Evolutionary conservation across 2,888 invertebrate genomes (phyloP), one percentile per base, ranked within the genome.

Genomic region (Tortrix viridana): DNA sequence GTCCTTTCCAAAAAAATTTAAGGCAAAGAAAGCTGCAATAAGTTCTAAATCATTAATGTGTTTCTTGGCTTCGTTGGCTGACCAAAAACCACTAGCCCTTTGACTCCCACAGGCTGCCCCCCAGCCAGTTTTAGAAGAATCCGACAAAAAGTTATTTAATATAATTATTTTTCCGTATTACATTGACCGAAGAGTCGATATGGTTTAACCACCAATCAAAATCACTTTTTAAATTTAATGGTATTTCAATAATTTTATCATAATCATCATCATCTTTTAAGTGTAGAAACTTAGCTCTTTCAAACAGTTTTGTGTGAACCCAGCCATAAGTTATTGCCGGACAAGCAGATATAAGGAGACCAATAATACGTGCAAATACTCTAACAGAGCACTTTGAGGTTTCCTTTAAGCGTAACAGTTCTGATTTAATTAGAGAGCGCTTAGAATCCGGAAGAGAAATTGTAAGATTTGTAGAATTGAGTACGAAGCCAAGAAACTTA

Each of bases 251-350:
- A 16, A 5, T 14, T 46, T 53, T 53, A 23, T 52, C 53, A 23
- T 60, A 52, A 53, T 53, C 22, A 20, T 60, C 23, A 38, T 22
- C 18, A 38, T 37, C 32, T 32, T 47, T 52, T 38, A 53, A 23
- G 22, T 52, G 44, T 47, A 52, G 18, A 37, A 26, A 60, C 32
- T 60, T 60, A 5, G 16, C 20, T 22, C 53, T 22, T 54, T 60
- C 60, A 12, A 60, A 46, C 22, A 53, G 5, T 16, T 60, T 60
- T 20, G 44, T 60, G 38, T 60, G 46, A 12, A 37, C 46, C 60
- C 53, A 53, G 12, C 60, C 48, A 16, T 57, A 57, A 16, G 48
- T 22, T 20, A 48, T 14, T 6, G 48, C 57, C 3, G 37, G 48
- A 22, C 57, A 57, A 16, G 41, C 58, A 12, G 43, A 54, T 19